These are phyloP conservation scores for Leptestheria dahalacensis DNA, from an alignment of 1,140 invertebrate species.

Conservation along the genomic window DNA sequence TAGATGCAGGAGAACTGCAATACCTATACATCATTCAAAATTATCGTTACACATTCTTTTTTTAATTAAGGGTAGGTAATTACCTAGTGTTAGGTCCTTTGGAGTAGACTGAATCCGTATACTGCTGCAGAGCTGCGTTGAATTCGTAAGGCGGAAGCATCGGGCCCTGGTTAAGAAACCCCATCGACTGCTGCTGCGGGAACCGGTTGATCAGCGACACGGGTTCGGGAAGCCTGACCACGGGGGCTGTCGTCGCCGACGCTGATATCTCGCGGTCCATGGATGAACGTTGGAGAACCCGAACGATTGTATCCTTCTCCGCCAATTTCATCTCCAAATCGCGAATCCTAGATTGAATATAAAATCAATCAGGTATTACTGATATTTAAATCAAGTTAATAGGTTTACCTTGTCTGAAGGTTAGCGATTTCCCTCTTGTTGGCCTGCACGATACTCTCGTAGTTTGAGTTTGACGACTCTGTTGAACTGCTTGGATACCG, in stretches of 20 bases:
- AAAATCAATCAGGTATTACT: not conserved
- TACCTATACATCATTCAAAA: conserved; percentile 16
- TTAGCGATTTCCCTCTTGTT: conserved; percentile 15
- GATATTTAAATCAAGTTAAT: not conserved
- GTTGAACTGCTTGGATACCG: no score
- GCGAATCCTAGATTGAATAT: conserved; percentile 17
- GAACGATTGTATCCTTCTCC: conserved; percentile 78
- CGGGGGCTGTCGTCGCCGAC: not conserved
- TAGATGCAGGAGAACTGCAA: conserved; percentile 17
- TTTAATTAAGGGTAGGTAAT: not conserved
- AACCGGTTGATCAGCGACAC: conserved; percentile 37
- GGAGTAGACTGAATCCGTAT: not conserved
- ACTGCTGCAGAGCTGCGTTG: not conserved
- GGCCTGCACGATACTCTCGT: conserved; percentile 10
- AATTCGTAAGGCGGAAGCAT: conserved; percentile 12
- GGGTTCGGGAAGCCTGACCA: not conserved
- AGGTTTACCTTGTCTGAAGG: conserved; percentile 9
- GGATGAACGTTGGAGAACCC: conserved; percentile 38
- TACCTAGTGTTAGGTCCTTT: conserved; percentile 10
- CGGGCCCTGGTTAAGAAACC: conserved; percentile 20
- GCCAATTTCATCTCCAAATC: conserved; percentile 73
- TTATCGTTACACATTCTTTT: not conserved
- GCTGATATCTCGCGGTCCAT: conserved; percentile 1
- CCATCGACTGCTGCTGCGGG: conserved; percentile 42
- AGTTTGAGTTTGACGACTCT: conserved; percentile 25